Base-by-base conservation (phyloP, 2,888 invertebrate species). In the Sphaerophoria rueppellii region DNA sequence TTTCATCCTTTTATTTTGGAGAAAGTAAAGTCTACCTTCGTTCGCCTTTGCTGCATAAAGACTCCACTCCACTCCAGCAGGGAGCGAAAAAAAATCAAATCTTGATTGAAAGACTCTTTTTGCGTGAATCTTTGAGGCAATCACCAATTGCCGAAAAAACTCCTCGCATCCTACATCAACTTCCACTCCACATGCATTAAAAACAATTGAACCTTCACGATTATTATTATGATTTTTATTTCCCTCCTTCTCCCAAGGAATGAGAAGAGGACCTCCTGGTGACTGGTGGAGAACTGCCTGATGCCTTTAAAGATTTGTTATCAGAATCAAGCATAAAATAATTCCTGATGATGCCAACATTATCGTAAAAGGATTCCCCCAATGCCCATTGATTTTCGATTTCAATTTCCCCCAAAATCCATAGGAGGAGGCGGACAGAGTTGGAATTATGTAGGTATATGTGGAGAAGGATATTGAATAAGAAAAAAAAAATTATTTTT, bases 151-250 rank as follows among this genome's bases (percentile, higher is more conserved):
- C 61, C 35, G 43, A 70, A 71, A 71, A 24, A 24, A 24, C 24
- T 24, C 24, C 63, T 57, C 75, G 70, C 63, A 81, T 75, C 43
- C 40, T n/a, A n/a, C n/a, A n/a, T n/a, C n/a, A n/a, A n/a, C n/a
- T 24, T 24, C 24, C 24, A 24, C 24, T 24, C 37, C 60, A 60
- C 24, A 60, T 60, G 63, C 50, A 81, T 63, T 24, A 24, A 75
- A 75, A 81, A 81, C 80, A 81, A 81, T 81, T 81, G 80, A 70
- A 74, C 37, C 70, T 71, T 81, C 75, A 81, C 52, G 80, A 75
- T 81, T 81, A 81, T 81, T 75, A 80, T 73, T 78, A 52, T 46
- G 46, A 40, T 46, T 43, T 11, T 58, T 75, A 32, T 69, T 69
- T 76, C 35, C 54, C 24, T 65, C 34, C 11, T 48, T 9, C 48